A percentile compares a stretch with the other conserved stretches of the same genome.
Conservation (phyloP, 2,113 vertebrate genomes). For the Rynchops niger region DNA sequence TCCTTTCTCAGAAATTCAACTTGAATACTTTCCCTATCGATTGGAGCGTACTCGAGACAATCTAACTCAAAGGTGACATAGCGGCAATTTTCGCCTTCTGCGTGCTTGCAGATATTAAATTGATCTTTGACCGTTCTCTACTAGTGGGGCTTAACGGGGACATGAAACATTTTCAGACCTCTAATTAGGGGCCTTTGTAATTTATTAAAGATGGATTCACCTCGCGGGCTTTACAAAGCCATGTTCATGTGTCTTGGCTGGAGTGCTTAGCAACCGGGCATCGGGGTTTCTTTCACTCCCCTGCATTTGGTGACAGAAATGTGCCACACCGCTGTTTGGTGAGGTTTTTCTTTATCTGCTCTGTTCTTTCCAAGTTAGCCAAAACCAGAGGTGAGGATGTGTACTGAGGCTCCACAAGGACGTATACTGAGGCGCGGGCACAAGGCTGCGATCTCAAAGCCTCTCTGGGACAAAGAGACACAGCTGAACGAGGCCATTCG, state of each 20-base stretch:
- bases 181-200: neutral
- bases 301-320: neutral
- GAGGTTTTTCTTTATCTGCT: neutral
- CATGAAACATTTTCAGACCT: neutral
- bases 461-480: neutral
- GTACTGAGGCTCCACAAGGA: neutral
- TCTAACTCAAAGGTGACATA: neutral
- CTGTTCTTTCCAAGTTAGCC: neutral
- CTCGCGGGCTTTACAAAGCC: neutral
- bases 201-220: neutral
- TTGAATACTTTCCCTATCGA: neutral
- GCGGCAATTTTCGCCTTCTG: neutral
- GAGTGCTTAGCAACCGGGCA: neutral
- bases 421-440: neutral
- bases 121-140: neutral
- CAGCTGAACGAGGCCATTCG: neutral
- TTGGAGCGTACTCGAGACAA: neutral
- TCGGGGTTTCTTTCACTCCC: neutral
- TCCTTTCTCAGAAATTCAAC: neutral
- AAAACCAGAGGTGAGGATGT: rapidly evolving
- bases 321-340: rapidly evolving
- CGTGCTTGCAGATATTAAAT: neutral
- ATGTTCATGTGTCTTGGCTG: neutral
- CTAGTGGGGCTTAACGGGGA: neutral
- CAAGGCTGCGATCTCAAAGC: neutral